These are phyloP conservation scores for Amphipyra tragopoginis DNA, from an alignment of 2,888 invertebrate genomes.

Conservation along the genomic window DNA sequence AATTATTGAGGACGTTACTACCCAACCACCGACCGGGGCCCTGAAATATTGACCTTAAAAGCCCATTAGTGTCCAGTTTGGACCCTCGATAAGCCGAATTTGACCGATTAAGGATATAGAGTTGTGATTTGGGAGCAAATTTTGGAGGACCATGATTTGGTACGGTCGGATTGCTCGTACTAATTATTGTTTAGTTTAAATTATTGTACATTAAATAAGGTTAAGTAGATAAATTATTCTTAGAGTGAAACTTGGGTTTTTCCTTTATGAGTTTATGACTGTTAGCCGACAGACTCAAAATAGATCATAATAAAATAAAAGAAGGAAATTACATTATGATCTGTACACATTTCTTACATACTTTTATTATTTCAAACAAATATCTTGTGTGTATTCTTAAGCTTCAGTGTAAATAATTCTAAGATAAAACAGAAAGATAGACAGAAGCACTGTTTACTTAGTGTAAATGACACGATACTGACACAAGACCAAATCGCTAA, in stretches of 20 bases:
- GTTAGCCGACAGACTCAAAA: neutral
- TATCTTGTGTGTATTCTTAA: neutral
- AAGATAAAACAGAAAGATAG: neutral
- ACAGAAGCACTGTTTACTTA: neutral
- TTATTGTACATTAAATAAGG: slow-evolving; percentile 6
- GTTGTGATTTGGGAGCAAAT: slow-evolving; percentile 68
- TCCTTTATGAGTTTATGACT: neutral
- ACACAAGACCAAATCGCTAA: neutral
- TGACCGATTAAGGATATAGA: slow-evolving; percentile 76
- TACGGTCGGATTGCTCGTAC: slow-evolving; percentile 32
- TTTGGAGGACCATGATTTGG: slow-evolving; percentile 43
- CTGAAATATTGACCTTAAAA: slow-evolving; percentile 86
- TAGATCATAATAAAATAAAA: neutral
- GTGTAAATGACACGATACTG: neutral
- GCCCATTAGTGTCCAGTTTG: slow-evolving; percentile 82
- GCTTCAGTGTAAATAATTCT: neutral
- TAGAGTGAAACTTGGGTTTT: neutral
- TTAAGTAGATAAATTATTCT: neutral
- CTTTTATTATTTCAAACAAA: neutral
- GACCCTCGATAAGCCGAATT: slow-evolving; percentile 79
- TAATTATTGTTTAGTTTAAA: slow-evolving; percentile 34
- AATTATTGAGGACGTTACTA: slow-evolving; percentile 74
- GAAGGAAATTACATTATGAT: neutral
- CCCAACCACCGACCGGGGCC: slow-evolving; percentile 51
- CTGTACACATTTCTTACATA: neutral